phyloP scores from a whole-genome alignment of 2,888 invertebrate species.

The Andricus quercusramuli region DNA sequence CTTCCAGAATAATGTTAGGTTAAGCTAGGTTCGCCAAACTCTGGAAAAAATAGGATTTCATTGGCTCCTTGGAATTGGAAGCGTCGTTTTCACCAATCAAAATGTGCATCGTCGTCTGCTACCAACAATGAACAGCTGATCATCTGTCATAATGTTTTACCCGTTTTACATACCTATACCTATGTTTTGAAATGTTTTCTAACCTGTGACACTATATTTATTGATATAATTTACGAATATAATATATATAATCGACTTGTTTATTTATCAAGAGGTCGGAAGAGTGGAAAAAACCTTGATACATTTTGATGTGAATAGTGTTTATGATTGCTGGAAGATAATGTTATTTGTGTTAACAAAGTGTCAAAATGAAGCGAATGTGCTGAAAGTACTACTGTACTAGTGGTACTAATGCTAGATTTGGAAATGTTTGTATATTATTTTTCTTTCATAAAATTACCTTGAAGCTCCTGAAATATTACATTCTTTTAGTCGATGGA shows the following conservation, averaged over 20 bases:
- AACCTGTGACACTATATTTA: background rate
- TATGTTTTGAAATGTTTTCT: background rate
- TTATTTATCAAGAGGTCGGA: background rate
- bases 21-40: background rate
- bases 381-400: background rate
- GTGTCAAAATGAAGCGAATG: background rate
- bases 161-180: no score
- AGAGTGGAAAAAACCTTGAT: no score
- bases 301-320: no score
- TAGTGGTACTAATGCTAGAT: background rate
- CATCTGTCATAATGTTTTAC: conserved; percentile 7
- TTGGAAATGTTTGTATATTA: background rate
- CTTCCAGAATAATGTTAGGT: background rate
- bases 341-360: no score
- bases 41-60: background rate
- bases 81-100: background rate
- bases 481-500: no score
- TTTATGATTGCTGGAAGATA: no score
- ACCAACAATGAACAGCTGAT: background rate
- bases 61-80: background rate
- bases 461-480: background rate
- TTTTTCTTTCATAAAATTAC: background rate
- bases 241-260: background rate
- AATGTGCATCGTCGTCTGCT: conserved; percentile 10
- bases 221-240: no score